phyloP scores from a whole-genome alignment of 1,140 invertebrate species.

The Drosophila bipectinata region DNA sequence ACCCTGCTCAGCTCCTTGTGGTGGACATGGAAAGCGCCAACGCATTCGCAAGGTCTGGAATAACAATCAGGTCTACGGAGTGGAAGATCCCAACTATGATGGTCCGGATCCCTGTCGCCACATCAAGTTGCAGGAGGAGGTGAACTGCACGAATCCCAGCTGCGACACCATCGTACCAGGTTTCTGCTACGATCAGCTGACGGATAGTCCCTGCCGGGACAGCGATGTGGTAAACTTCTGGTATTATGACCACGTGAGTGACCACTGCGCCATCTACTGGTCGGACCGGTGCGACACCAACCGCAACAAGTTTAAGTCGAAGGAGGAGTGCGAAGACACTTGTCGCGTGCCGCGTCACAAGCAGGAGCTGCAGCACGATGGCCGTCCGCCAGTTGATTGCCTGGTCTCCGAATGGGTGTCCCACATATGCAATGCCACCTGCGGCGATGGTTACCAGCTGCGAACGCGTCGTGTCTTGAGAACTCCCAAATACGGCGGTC shows the following conservation, averaged over 20 bases:
- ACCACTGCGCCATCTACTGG: constrained; percentile 89
- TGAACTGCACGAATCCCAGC: constrained; percentile 84
- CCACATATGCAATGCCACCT: constrained; percentile 86
- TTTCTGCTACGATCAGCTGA: constrained; percentile 66
- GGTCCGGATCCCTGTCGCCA: constrained; percentile 83
- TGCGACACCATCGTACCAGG: constrained; percentile 85
- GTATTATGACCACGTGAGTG: constrained; percentile 89
- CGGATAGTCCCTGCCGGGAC: constrained; percentile 88
- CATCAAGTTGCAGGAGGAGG: constrained; percentile 83
- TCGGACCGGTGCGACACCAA: constrained; percentile 92
- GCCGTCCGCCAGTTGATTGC: constrained; percentile 85
- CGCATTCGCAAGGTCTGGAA: constrained; percentile 80
- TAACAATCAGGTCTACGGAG: constrained; percentile 76
- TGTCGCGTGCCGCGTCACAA: constrained; percentile 70
- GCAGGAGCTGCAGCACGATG: constrained; percentile 60
- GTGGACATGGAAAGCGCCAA: constrained; percentile 55
- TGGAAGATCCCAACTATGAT: constrained; percentile 54
- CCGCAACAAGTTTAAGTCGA: constrained; percentile 88
- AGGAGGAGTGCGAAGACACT: constrained; percentile 84
- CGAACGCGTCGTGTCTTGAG: constrained; percentile 84
- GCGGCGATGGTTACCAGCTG: constrained; percentile 85
- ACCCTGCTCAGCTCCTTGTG: constrained; percentile 89
- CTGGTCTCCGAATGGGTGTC: constrained; percentile 87
- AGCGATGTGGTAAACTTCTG: constrained; percentile 86
- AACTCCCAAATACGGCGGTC: constrained; percentile 88